phyloP scores from a whole-genome alignment of 2,113 vertebrate species.

The Ciconia maguari region DNA sequence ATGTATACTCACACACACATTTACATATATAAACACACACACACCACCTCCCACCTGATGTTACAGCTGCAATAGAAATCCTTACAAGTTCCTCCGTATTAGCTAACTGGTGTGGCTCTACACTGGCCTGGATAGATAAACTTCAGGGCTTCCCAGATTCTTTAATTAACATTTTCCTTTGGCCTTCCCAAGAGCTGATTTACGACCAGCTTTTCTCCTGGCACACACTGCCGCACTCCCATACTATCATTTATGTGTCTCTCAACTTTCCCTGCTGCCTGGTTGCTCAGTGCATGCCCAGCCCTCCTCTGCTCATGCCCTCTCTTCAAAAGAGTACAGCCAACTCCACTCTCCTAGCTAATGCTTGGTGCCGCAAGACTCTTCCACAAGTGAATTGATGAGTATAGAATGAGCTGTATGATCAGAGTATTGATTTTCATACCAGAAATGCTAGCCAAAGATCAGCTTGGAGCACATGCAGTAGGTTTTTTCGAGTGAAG shows the following conservation, averaged over 20 bases:
- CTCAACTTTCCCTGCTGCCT: not conserved
- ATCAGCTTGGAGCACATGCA: not conserved
- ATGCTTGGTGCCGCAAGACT: not conserved
- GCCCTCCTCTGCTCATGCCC: not conserved
- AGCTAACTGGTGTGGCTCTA: not conserved
- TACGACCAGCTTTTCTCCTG: not conserved
- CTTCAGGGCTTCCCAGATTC: not conserved
- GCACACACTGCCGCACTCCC: not conserved
- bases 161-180: not conserved
- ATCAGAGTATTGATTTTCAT: not conserved
- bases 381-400: not conserved
- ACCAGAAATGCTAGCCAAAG: not conserved
- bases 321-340: not conserved
- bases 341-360: not conserved
- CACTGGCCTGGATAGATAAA: not conserved
- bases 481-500: not conserved
- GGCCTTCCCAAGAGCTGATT: not conserved
- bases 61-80: not conserved
- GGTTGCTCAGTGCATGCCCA: fast-evolving
- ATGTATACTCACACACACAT: fast-evolving
- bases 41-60: not conserved
- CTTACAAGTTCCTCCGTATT: not conserved
- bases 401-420: fast-evolving
- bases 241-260: fast-evolving
- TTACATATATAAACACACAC: too few species aligned